Conservation (phyloP, 1,140 invertebrate species). For the Daktulosphaira vitifoliae region DNA sequence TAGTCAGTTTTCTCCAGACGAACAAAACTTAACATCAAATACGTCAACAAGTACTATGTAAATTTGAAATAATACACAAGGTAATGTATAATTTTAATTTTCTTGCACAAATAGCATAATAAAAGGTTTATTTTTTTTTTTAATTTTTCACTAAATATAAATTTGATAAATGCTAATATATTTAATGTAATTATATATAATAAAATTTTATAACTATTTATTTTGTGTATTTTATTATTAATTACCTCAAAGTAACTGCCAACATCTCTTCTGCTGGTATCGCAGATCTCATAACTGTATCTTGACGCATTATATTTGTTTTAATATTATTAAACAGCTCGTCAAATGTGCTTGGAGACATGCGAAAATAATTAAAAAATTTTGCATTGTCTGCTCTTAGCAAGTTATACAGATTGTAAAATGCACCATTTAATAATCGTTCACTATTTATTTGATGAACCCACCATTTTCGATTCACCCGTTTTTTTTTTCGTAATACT, state of each 20-base stretch:
- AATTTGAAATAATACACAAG: too few relatives aligned
- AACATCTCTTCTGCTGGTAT: conserved; percentile 42
- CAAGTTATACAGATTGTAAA: conserved; percentile 1
- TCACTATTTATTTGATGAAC: conserved; percentile 2
- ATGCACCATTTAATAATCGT: conserved; percentile 5
- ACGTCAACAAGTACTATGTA: too few relatives aligned
- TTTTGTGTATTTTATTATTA: conserved; percentile 3
- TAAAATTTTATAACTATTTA: neutral
- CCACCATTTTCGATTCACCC: neutral
- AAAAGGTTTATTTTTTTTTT: too few relatives aligned
- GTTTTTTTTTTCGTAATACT: neutral
- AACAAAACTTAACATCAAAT: too few relatives aligned
- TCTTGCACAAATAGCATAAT: too few relatives aligned
- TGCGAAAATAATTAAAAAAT: conserved; percentile 21
- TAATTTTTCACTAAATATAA: too few relatives aligned
- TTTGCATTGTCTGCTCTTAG: conserved; percentile 31
- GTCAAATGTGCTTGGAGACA: neutral
- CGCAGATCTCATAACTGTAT: conserved; percentile 42
- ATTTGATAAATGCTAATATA: too few relatives aligned
- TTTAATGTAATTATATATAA: too few relatives aligned
- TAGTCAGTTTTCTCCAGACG: conserved; percentile 5
- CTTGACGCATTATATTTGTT: conserved; percentile 40
- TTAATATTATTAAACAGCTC: conserved; percentile 36
- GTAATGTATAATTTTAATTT: too few relatives aligned
- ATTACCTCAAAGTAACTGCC: conserved; percentile 41